Evolutionary conservation across 1,140 invertebrate genomes (phyloP).

Genomic region (Cydia pomonella): DNA sequence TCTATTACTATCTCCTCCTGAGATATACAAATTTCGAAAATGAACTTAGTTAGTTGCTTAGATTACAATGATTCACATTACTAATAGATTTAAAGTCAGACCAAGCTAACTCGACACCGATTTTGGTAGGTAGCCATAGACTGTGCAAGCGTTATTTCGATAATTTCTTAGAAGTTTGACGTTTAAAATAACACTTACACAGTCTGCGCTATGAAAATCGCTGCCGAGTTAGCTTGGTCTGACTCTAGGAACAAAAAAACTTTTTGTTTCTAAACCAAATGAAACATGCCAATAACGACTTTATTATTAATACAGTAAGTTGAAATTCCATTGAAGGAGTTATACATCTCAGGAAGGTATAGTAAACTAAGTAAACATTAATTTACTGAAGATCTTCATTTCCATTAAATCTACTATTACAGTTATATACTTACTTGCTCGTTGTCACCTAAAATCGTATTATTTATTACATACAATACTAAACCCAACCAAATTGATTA

Average conservation of each 20-base stretch:
- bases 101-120: too few relatives aligned
- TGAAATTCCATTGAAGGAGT: too few relatives aligned
- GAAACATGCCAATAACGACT: background rate
- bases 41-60: too few relatives aligned
- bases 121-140: too few relatives aligned
- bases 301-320: background rate
- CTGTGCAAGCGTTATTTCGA: too few relatives aligned
- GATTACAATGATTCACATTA: too few relatives aligned
- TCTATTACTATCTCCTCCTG: background rate
- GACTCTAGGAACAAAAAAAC: too few relatives aligned
- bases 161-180: too few relatives aligned
- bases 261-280: background rate
- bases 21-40: background rate
- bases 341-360: background rate
- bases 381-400: conserved; percentile 1
- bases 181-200: too few relatives aligned
- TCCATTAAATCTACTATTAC: conserved; percentile 8
- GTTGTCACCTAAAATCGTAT: background rate
- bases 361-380: background rate
- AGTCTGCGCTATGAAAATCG: too few relatives aligned
- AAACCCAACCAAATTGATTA: background rate
- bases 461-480: background rate
- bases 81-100: too few relatives aligned
- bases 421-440: background rate
- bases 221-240: too few relatives aligned